phyloP scores from a whole-genome alignment of 2,113 vertebrate species.

The Butorides virescens region DNA sequence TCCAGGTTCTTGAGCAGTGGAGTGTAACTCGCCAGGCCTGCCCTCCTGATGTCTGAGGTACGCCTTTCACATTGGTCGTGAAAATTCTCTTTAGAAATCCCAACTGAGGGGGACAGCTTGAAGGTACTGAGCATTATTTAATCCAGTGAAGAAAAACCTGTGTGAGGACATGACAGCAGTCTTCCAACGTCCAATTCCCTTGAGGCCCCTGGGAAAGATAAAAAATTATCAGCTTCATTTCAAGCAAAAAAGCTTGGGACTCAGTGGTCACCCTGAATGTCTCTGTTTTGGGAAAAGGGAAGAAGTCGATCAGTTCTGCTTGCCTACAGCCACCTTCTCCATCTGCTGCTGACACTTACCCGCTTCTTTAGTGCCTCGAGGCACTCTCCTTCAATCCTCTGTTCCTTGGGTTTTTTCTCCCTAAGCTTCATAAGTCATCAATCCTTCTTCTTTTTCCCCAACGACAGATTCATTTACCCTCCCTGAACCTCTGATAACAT shows the following conservation, averaged over 20 bases:
- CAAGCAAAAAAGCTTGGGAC: neutral
- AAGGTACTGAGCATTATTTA: neutral
- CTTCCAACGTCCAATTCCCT: neutral
- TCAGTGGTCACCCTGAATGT: rapidly evolving
- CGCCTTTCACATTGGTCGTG: rapidly evolving
- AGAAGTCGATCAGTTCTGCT: neutral
- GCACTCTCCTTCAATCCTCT: neutral
- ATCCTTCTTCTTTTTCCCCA: neutral
- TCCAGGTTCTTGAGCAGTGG: neutral
- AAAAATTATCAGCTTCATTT: neutral
- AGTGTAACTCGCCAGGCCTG: neutral
- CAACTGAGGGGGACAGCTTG: neutral
- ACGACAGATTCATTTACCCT: neutral
- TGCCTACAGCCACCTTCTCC: neutral
- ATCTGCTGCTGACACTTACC: neutral
- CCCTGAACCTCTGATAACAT: neutral
- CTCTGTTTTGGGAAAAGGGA: neutral
- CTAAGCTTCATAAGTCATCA: neutral
- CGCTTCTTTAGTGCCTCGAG: neutral
- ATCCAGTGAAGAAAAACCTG: neutral
- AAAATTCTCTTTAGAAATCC: neutral
- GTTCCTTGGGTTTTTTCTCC: neutral
- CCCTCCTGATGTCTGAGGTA: neutral
- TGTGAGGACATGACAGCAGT: neutral
- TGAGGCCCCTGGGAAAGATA: neutral